These are phyloP conservation scores for Bradypodion pumilum DNA, from an alignment of 2,797 vertebrate species.

Conservation along the genomic window DNA sequence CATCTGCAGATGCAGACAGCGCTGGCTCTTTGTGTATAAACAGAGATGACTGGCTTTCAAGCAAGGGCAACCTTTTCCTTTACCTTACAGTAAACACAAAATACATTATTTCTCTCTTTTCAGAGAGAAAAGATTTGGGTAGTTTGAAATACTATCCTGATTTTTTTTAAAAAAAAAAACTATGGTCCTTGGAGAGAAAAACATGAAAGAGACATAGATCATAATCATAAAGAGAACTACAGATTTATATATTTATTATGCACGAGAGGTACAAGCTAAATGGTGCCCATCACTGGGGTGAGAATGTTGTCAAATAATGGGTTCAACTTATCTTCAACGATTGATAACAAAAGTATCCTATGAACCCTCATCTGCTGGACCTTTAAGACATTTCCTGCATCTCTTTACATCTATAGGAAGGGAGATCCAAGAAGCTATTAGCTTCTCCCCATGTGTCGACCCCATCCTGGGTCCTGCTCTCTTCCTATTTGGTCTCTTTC, in stretches of 20 bases:
- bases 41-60: too few relatives aligned
- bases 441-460: not conserved
- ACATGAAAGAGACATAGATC: not conserved
- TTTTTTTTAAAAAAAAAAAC: too few relatives aligned
- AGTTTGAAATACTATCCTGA: not conserved
- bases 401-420: not conserved
- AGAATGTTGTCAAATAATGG: not conserved
- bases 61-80: too few relatives aligned
- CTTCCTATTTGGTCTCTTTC: not conserved
- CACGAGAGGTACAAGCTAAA: not conserved
- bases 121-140: not conserved
- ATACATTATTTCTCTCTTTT: not conserved
- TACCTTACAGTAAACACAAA: not conserved
- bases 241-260: not conserved
- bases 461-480: not conserved
- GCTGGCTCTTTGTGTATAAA: too few relatives aligned
- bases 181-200: not conserved
- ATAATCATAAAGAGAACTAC: not conserved
- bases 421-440: not conserved
- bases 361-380: too few relatives aligned
- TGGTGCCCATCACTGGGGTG: not conserved
- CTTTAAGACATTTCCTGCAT: not conserved
- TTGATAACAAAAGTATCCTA: not conserved
- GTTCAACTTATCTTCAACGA: not conserved
- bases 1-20: too few relatives aligned